phyloP scores from a whole-genome alignment of 1,140 invertebrate species.

The Reticulitermes speratus region DNA sequence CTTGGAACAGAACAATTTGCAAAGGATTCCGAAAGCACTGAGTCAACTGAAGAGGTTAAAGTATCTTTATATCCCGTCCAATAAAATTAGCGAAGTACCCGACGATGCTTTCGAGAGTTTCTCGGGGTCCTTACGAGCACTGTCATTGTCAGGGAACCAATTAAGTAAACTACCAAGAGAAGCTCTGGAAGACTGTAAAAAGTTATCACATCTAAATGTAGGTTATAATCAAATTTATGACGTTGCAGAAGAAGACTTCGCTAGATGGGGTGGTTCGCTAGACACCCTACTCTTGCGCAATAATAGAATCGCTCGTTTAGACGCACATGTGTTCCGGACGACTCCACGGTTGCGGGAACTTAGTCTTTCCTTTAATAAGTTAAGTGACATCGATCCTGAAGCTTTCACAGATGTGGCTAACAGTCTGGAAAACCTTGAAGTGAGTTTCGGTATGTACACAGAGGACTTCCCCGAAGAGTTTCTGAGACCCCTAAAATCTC shows the following conservation, averaged over 20 bases:
- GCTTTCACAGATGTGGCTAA: constrained; percentile 71
- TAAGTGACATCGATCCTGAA: constrained; percentile 72
- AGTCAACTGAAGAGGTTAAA: constrained; percentile 64
- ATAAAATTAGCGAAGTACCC: constrained; percentile 63
- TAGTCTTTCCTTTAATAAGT: constrained; percentile 84
- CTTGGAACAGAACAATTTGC: constrained; percentile 76
- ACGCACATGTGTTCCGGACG: constrained; percentile 68
- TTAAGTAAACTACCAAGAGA: constrained; percentile 68
- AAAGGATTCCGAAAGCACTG: constrained; percentile 65
- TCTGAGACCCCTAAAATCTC: constrained; percentile 64
- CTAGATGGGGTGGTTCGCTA: constrained; percentile 76
- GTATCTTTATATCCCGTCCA: constrained; percentile 81
- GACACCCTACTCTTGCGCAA: constrained; percentile 80
- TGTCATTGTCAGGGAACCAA: constrained; percentile 79
- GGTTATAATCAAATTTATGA: constrained; percentile 82
- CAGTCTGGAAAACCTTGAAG: constrained; percentile 77
- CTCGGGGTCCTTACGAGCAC: constrained; percentile 63
- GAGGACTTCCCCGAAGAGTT: constrained; percentile 74
- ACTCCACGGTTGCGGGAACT: constrained; percentile 75
- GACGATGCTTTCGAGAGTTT: constrained; percentile 58
- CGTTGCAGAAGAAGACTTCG: constrained; percentile 71
- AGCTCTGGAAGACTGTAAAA: constrained; percentile 65
- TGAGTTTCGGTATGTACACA: constrained; percentile 79
- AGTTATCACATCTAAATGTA: constrained; percentile 78
- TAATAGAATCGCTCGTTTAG: constrained; percentile 76